Base-by-base conservation (phyloP, 2,797 vertebrate genomes). In the Sus cebifrons region DNA sequence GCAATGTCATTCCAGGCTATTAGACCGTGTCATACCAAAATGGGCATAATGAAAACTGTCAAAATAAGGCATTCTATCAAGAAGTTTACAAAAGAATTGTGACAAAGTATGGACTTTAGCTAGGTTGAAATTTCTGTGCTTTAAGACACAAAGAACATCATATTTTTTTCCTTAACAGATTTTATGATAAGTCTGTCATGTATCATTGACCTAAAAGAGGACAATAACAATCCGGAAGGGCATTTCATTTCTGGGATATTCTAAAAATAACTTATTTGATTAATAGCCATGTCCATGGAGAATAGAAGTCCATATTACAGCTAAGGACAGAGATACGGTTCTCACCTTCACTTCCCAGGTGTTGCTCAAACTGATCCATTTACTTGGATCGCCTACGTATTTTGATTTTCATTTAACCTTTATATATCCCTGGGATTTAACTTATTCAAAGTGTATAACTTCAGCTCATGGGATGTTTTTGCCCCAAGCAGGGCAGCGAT, bases 241-340 rank as follows among this genome's bases (percentile, higher is more conserved):
- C 89, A 88, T 77, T 92, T 96, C 27, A 56, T 86, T 96, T 95
- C 86, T 84, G 92, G 89, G 60, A 79, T 94, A 62, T 75, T 96
- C 95, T 94, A 95, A 92, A 97, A 97, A 97, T 97, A 96, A 83
- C 25, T 15, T 17, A 32, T 86, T 89, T 97, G 96, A 96, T 97
- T 94, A 98, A 97, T 97, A 77, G 78, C 73, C 91, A 29, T 96
- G 75, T 73, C 89, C 16, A 32, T 16, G n/a, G 84, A 95, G 52
- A 94, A 67, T 7, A 68, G 78, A 89, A 81, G 36, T 96, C 21
- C 5, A 44, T 15, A 21, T 75, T 70, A 52, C 32, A 15, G 36
- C 70, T 83, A 23, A 86, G 85, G 58, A 91, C 73, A 87, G 62
- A 36, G 49, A 40, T 71, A 15, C 2, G 52, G 49, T 78, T 94